Evolutionary conservation across 1,140 invertebrate species (phyloP).

Genomic region (Zophobas morio): DNA sequence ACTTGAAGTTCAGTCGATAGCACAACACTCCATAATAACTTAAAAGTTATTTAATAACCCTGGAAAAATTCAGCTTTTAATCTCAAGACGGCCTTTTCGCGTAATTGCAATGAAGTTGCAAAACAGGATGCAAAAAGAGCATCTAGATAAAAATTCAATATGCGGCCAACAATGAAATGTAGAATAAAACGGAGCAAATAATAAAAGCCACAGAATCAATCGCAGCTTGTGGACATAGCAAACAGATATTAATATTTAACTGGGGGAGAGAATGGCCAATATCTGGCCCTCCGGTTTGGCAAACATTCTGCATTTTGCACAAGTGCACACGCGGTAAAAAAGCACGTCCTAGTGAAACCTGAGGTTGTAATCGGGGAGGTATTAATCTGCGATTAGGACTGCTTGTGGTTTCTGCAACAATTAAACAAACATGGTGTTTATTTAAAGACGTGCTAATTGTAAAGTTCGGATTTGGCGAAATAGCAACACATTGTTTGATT

Average conservation of each 20-base stretch:
- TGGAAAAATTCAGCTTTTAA: not conserved
- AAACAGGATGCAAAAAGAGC: conserved; percentile 2
- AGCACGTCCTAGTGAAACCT: not conserved
- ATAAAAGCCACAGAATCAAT: conserved; percentile 63
- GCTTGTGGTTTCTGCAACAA: not conserved
- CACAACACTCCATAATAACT: not conserved
- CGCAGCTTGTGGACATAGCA: conserved; percentile 63
- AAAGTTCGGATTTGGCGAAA: conserved; percentile 47
- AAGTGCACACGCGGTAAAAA: conserved; percentile 35
- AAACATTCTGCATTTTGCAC: conserved; percentile 42
- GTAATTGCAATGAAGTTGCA: conserved; percentile 1
- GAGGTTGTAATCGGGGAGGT: not conserved
- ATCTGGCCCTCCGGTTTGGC: conserved; percentile 34
- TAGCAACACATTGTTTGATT: conserved; percentile 62
- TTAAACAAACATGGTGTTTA: conserved; percentile 32
- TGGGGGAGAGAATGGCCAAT: conserved; percentile 48
- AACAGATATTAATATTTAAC: conserved; percentile 66
- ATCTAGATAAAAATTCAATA: conserved; percentile 56
- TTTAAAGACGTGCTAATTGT: conserved; percentile 38
- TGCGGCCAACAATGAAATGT: conserved; percentile 58
- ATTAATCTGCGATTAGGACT: conserved; percentile 9
- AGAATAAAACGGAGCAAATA: conserved; percentile 63
- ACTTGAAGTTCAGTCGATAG: conserved; percentile 2
- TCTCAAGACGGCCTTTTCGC: not conserved
- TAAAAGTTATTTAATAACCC: conserved; percentile 3